A percentile compares a stretch with the other conserved stretches of the same genome.
phyloP scores from a whole-genome alignment of 2,888 invertebrate genomes.

The Hydrotaea diabolus region DNA sequence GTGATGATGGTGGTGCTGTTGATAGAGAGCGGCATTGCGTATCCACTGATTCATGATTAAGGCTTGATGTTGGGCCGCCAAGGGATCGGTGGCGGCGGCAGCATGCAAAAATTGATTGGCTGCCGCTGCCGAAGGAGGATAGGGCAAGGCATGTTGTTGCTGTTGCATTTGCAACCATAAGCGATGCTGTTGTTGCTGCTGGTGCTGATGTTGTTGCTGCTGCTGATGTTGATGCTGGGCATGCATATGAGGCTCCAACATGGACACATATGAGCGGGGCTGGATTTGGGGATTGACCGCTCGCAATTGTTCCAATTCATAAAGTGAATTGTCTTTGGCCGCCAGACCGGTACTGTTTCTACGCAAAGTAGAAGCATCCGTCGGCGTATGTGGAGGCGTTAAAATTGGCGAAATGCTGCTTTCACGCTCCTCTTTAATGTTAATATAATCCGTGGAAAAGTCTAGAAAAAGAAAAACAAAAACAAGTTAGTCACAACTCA shows the following conservation, averaged over 20 bases:
- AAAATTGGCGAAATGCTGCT: constrained; percentile 83
- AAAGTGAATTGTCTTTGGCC: constrained; percentile 68
- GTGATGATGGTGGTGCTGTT: constrained; percentile 81
- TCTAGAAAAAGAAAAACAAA: constrained; percentile 78
- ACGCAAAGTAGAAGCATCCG: constrained; percentile 79
- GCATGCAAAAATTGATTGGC: constrained; percentile 64
- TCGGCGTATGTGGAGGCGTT: constrained; percentile 89
- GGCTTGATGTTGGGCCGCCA: constrained; percentile 83
- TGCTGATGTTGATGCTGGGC: constrained; percentile 72
- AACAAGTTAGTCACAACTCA: background rate
- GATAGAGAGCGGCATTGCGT: constrained; percentile 86
- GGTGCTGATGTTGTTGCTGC: constrained; percentile 73
- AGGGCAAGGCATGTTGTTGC: constrained; percentile 67
- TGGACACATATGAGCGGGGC: constrained; percentile 53
- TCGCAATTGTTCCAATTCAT: constrained; percentile 75
- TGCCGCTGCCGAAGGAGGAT: constrained; percentile 34
- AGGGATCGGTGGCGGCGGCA: constrained; percentile 80
- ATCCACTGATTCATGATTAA: constrained; percentile 89
- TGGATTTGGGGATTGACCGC: constrained; percentile 70
- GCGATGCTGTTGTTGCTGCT: constrained; percentile 76
- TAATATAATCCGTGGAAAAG: constrained; percentile 84
- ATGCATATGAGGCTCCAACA: constrained; percentile 62
- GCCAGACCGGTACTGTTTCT: constrained; percentile 65
- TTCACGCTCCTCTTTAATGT: constrained; percentile 84
- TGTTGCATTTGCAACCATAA: constrained; percentile 77